Base-by-base conservation (phyloP, 2,797 vertebrate species). In the Argya squamiceps region DNA sequence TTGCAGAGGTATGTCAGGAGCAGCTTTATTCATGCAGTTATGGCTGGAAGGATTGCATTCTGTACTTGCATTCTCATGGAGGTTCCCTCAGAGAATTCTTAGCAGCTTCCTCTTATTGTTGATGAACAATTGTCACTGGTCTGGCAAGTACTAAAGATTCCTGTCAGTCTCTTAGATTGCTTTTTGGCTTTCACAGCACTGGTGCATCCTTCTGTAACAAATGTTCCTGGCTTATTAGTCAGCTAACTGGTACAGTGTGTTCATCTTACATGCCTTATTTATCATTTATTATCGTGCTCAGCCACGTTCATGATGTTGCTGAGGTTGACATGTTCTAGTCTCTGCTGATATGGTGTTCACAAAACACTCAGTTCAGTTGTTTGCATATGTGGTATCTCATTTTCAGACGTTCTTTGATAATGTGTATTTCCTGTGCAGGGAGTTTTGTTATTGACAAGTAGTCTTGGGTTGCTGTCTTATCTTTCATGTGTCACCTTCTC, bases 341-440 rank as follows among this genome's bases (percentile, higher is more conserved):
- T 1, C 9, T 16, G 21, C 26, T 67, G 90, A 37, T 86, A 24
- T 0, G 7, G 24, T 62, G n/a, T 55, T 59, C 1, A 0, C 2
- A n/a, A 41, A 32, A 34, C 32, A 9, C 22, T 12, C 9, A 24
- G 46, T 36, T 84, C n/a, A 58, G 36, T 34, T 3, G 1, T 55
- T 60, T 65, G 36, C 2, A 1, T 84, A 65, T 8, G 6, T 78
- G 11, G 1, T 69, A n/a, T 36, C 58, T 92, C 2, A 3, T 36
- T 81, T 88, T 39, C 11, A 41, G 34, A 6, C 41, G 6, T 63
- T 26, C 41, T 76, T n/a, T 0, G 2, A 30, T 75, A 78, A 50
- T 2, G 8, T 15, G 49, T 64, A 3, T 55, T 75, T 84, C 22
- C 46, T 71, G 8, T 63, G n/a, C 9, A 24, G 46, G 84, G n/a